Percentiles rank a stretch among this genome's conserved stretches.
Evolutionary conservation across 2,113 vertebrate species (phyloP).

Genomic region (Cervus canadensis): DNA sequence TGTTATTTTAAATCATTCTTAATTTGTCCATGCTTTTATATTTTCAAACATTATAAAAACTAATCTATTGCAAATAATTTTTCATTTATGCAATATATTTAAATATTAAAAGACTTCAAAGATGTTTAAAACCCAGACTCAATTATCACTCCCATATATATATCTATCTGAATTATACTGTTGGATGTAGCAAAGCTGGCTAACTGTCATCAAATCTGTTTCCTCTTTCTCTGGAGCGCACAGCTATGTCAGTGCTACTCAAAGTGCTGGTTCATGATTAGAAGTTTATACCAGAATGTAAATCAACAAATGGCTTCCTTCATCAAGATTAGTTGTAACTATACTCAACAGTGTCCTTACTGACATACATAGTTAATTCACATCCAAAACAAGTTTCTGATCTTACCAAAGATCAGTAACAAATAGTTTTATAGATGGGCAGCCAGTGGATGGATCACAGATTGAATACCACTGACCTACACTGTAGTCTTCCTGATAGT

Average conservation of each 20-base stretch:
- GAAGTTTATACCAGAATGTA: not conserved
- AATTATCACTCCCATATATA: not conserved
- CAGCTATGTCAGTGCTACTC: not conserved
- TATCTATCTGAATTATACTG: not conserved
- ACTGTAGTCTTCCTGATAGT: not conserved
- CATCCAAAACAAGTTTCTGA: not conserved
- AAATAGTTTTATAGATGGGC: not conserved
- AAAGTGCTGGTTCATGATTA: not conserved
- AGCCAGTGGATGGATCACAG: not conserved
- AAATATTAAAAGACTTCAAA: not conserved
- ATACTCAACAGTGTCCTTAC: not conserved
- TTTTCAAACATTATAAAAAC: not conserved
- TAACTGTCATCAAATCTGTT: not conserved
- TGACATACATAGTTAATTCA: not conserved
- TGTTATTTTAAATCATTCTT: not conserved
- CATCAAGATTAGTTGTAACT: not conserved
- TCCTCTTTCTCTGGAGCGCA: not conserved
- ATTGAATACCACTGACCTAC: not conserved
- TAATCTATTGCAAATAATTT: not conserved
- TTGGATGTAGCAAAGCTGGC: not conserved
- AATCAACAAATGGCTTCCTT: not conserved
- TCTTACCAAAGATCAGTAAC: not conserved
- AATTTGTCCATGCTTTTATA: not conserved
- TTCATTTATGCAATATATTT: not conserved
- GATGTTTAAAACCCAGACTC: not conserved